phyloP scores from a whole-genome alignment of 2,797 vertebrate species.

The Argya squamiceps region DNA sequence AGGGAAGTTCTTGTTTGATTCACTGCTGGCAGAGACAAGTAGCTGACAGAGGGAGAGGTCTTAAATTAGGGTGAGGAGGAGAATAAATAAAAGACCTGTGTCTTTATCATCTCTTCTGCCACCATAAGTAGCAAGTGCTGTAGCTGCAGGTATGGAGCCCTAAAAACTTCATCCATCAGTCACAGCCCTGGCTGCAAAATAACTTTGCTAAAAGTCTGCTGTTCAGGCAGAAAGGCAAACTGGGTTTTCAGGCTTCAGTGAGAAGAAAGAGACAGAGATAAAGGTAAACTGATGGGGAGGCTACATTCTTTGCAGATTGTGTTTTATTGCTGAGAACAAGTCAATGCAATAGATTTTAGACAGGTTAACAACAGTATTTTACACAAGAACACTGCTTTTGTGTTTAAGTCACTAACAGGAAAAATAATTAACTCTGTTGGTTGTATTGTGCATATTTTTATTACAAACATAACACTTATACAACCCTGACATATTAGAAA shows the following conservation, averaged over 20 bases:
- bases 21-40: background rate
- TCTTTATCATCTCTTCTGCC: background rate
- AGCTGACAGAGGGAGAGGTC: background rate
- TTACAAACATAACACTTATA: background rate
- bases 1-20: background rate
- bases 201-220: background rate
- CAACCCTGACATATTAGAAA: background rate
- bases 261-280: background rate
- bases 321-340: background rate
- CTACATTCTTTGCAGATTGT: background rate
- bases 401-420: background rate
- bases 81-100: background rate
- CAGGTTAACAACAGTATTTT: background rate
- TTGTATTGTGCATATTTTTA: background rate
- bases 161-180: background rate
- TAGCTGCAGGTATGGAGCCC: background rate
- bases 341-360: background rate
- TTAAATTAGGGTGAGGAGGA: background rate
- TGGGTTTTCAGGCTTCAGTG: background rate
- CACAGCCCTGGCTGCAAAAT: background rate
- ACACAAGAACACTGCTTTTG: background rate
- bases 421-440: background rate
- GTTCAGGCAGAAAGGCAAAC: background rate
- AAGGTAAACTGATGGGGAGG: background rate
- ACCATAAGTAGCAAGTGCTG: background rate